A percentile compares a stretch with the other conserved stretches of the same genome.
phyloP scores from a whole-genome alignment of 2,888 invertebrate species.

The Ceratothoa steindachneri region DNA sequence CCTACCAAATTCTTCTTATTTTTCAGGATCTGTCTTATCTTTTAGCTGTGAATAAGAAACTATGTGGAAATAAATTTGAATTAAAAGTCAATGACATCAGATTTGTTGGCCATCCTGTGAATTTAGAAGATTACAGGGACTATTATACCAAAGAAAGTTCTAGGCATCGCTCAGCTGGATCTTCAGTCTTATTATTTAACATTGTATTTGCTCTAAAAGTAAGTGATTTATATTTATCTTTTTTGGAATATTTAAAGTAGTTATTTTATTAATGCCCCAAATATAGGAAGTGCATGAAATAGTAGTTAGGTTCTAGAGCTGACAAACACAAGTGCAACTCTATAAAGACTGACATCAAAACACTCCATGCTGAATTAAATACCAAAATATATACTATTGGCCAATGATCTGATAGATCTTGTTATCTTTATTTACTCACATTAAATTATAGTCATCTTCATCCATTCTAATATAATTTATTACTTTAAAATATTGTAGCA shows the following conservation, averaged over 20 bases:
- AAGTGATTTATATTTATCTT: slow-evolving; percentile 24
- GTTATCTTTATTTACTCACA: no score
- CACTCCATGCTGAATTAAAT: no score
- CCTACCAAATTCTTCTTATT: slow-evolving; percentile 19
- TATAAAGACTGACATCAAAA: no score
- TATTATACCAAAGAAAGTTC: neutral
- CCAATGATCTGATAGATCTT: no score
- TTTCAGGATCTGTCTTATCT: slow-evolving; percentile 78
- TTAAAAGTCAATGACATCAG: slow-evolving; percentile 91
- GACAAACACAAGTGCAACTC: no score
- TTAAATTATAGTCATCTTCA: no score
- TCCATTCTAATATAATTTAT: no score
- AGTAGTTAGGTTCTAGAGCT: no score
- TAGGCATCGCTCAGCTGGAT: slow-evolving; percentile 48
- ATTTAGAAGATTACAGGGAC: slow-evolving; percentile 55
- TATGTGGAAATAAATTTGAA: slow-evolving; percentile 88
- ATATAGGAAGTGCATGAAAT: no score
- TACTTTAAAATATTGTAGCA: no score
- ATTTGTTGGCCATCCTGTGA: slow-evolving; percentile 89
- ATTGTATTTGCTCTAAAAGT: slow-evolving; percentile 56
- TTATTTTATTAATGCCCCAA: no score
- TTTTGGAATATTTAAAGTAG: neutral
- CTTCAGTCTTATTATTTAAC: slow-evolving; percentile 73
- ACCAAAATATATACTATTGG: no score
- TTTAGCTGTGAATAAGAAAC: slow-evolving; percentile 83